phyloP scores from a whole-genome alignment of 2,888 invertebrate genomes.

The Dryomyza anilis region DNA sequence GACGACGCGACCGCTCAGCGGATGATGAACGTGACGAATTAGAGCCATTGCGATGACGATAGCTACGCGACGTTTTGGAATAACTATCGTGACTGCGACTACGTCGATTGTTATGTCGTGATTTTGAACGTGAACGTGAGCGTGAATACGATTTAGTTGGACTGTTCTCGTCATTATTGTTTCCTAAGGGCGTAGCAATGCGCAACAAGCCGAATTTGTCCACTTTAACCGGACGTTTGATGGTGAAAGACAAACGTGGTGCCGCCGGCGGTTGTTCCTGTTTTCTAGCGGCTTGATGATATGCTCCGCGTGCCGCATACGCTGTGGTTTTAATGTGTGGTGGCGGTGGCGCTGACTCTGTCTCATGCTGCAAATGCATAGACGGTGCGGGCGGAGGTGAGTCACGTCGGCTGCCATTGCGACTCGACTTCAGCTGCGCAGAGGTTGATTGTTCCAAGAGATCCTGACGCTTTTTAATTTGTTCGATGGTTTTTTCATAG shows the following conservation, averaged over 20 bases:
- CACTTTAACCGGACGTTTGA: constrained; percentile 66
- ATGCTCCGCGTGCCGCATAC: background rate
- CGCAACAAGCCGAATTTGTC: constrained; percentile 78
- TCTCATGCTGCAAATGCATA: constrained; percentile 22
- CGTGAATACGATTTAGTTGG: constrained; percentile 33
- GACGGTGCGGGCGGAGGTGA: constrained; percentile 46
- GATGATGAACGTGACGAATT: constrained; percentile 27
- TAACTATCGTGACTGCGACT: constrained; percentile 57
- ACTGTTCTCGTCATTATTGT: constrained; percentile 30
- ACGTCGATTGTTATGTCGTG: constrained; percentile 60
- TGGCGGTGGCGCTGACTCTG: constrained; percentile 19
- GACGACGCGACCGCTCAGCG: constrained; percentile 28
- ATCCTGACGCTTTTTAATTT: constrained; percentile 40
- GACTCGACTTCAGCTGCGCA: too few relatives aligned
- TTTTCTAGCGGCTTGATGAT: constrained; percentile 5
- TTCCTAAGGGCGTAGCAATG: constrained; percentile 65
- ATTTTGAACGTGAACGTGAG: constrained; percentile 44
- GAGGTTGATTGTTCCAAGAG: constrained; percentile 33
- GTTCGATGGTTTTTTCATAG: constrained; percentile 56
- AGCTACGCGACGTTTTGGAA: constrained; percentile 25
- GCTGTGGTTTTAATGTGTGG: constrained; percentile 6
- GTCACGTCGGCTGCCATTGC: constrained; percentile 13
- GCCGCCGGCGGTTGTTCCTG: constrained; percentile 11
- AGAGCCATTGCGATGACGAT: constrained; percentile 31
- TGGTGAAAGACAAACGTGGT: constrained; percentile 53